phyloP scores from a whole-genome alignment of 1,140 invertebrate species.

The Pararge aegeria region DNA sequence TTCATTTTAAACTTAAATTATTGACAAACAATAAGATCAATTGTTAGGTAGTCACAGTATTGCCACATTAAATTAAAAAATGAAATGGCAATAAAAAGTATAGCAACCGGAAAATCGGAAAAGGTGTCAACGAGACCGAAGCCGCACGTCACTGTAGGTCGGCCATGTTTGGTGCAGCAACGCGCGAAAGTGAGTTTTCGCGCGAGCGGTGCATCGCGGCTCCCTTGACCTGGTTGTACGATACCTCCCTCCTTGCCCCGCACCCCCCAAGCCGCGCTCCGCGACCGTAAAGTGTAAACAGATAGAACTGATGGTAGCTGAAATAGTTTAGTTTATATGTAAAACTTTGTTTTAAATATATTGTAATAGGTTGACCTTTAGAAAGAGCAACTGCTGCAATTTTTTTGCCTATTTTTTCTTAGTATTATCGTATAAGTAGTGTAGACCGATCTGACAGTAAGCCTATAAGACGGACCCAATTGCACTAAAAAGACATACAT shows the following conservation, averaged over 20 bases:
- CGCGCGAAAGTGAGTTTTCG: constrained; percentile 77
- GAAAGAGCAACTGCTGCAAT: too few relatives aligned
- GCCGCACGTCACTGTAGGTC: constrained; percentile 51
- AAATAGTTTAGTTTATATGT: constrained; percentile 8
- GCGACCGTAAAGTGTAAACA: constrained; percentile 26
- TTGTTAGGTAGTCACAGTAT: background rate
- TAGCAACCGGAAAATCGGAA: constrained; percentile 48
- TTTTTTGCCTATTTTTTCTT: too few relatives aligned
- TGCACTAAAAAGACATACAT: too few relatives aligned
- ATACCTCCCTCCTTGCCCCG: constrained; percentile 22
- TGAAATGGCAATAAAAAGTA: constrained; percentile 14
- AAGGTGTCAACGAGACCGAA: constrained; percentile 61
- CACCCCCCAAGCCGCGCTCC: constrained; percentile 21
- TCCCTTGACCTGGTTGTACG: constrained; percentile 71
- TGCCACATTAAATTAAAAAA: too few relatives aligned
- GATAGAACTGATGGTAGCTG: constrained; percentile 26
- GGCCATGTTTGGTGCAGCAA: constrained; percentile 69
- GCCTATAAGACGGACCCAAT: too few relatives aligned
- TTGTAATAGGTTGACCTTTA: background rate
- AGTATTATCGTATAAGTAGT: too few relatives aligned
- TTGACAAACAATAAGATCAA: background rate
- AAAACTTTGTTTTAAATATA: background rate
- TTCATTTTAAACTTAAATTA: too few relatives aligned
- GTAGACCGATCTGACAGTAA: too few relatives aligned
- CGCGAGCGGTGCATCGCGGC: constrained; percentile 71